These are phyloP conservation scores for Drosophila persimilis DNA, from an alignment of 1,140 invertebrate species.

Conservation along the genomic window DNA sequence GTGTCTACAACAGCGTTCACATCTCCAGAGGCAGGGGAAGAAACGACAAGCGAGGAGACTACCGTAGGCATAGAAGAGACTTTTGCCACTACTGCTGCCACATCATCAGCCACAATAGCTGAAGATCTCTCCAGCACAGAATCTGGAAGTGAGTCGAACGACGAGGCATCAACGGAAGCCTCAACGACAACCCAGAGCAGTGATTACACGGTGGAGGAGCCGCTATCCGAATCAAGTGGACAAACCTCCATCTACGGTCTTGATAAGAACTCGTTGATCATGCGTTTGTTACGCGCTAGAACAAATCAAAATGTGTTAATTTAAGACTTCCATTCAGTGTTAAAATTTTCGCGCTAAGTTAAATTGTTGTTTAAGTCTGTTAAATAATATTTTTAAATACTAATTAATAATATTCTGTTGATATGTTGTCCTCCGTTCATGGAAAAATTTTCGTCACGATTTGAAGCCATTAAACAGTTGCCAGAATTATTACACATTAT, in stretches of 20 bases:
- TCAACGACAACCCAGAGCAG: constrained; percentile 9
- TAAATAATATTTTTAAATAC: not conserved
- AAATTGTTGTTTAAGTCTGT: constrained; percentile 17
- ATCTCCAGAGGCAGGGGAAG: not conserved
- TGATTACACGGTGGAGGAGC: constrained; percentile 56
- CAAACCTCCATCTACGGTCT: constrained; percentile 67
- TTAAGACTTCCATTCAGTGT: constrained; percentile 10
- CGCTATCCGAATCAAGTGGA: constrained; percentile 7
- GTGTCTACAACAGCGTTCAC: not conserved
- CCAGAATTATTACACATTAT: no score
- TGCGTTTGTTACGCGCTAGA: constrained; percentile 62
- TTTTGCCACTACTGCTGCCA: not conserved
- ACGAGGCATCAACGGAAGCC: constrained; percentile 3
- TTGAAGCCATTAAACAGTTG: no score
- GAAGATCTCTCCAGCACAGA: constrained; percentile 13
- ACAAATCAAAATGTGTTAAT: constrained; percentile 56
- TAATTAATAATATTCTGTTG: not conserved
- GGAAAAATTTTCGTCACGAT: no score
- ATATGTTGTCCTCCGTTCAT: no score
- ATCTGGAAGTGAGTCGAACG: constrained; percentile 13
- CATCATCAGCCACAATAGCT: constrained; percentile 10
- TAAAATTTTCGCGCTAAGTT: not conserved
- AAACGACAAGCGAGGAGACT: constrained; percentile 5
- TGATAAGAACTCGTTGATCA: constrained; percentile 67
- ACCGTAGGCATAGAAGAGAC: not conserved